A percentile compares a stretch with the other conserved stretches of the same genome.
Conservation (phyloP, 1,140 invertebrate species). For the Drosophila nasuta region DNA sequence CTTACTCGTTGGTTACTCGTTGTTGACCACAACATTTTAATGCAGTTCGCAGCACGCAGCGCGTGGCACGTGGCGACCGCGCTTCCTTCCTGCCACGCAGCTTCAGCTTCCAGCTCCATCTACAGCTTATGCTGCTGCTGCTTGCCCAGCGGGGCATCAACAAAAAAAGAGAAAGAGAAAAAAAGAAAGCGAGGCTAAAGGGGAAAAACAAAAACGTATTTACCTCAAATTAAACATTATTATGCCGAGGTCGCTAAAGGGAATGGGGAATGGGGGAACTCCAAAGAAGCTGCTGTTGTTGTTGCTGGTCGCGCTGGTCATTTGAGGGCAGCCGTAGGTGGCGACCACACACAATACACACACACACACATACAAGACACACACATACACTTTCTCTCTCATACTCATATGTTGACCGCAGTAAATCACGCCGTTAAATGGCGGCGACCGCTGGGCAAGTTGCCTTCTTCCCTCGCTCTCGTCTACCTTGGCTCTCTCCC, state of each 20-base stretch:
- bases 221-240: conserved; percentile 84
- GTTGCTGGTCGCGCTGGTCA: conserved; percentile 57
- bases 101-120: too few species aligned
- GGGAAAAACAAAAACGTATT: conserved; percentile 77
- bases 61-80: conserved; percentile 8
- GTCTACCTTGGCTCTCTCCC: background rate
- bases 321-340: conserved; percentile 75
- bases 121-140: conserved; percentile 18
- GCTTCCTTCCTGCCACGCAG: conserved; percentile 4
- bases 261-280: conserved; percentile 6
- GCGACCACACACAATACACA: conserved; percentile 56
- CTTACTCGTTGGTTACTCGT: background rate
- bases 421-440: conserved; percentile 84
- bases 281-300: conserved; percentile 27
- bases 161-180: conserved; percentile 8
- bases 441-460: conserved; percentile 64
- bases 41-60: conserved; percentile 58
- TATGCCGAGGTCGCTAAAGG: conserved; percentile 58
- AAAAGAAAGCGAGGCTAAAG: conserved; percentile 39
- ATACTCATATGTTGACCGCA: conserved; percentile 68
- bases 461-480: background rate
- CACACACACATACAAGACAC: conserved; percentile 22
- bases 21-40: conserved; percentile 55
- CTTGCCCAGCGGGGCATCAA: conserved; percentile 48
- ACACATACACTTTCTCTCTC: conserved; percentile 12